A percentile compares a stretch with the other conserved stretches of the same genome.
Evolutionary conservation across 2,797 vertebrate genomes (phyloP).

Genomic region (Sarcoramphus papa): DNA sequence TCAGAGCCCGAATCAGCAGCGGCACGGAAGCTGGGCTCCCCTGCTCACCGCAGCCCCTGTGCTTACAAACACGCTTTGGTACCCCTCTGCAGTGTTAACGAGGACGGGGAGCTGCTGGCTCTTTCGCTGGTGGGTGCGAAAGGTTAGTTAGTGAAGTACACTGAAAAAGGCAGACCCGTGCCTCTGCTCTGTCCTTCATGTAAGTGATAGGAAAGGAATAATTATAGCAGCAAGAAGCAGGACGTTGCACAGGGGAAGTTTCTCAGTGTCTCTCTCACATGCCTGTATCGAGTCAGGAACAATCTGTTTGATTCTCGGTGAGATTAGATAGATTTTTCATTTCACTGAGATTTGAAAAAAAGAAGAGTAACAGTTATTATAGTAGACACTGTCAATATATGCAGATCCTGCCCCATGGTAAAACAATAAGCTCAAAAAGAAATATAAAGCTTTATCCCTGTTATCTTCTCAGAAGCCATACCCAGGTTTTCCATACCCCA

Average conservation of each 20-base stretch:
- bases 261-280: background rate
- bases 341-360: background rate
- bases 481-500: background rate
- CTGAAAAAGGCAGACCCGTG: accelerated
- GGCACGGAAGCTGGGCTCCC: accelerated
- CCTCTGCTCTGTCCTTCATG: background rate
- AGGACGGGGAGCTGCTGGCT: background rate
- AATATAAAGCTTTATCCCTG: background rate
- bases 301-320: background rate
- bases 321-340: background rate
- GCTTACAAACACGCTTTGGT: accelerated
- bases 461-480: background rate
- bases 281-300: background rate
- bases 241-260: background rate
- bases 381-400: background rate
- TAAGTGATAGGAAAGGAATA: background rate
- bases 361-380: background rate
- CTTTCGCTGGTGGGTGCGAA: background rate
- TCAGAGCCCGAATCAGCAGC: accelerated
- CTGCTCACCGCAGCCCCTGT: accelerated
- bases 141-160: background rate
- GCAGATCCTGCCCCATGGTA: background rate
- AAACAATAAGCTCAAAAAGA: background rate
- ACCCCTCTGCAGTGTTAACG: background rate
- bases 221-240: background rate